Evolutionary conservation across 2,797 vertebrate species (phyloP).

Genomic region (Sylvia borin): DNA sequence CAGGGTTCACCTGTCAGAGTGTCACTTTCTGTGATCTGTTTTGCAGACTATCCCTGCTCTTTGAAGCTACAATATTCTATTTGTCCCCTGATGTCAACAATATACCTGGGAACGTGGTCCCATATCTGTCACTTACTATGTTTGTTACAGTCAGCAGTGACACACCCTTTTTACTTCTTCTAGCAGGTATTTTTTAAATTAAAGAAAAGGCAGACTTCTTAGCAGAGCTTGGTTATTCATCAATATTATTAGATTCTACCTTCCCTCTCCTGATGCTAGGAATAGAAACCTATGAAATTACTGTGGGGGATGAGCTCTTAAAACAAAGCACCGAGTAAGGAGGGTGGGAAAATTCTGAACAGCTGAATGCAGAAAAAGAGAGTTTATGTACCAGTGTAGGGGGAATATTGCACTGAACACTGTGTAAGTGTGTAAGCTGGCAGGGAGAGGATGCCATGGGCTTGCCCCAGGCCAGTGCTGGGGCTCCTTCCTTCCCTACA

Average conservation of each 20-base stretch:
- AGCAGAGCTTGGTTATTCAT: constrained; percentile 50
- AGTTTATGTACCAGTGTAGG: neutral
- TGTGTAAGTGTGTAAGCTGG: neutral
- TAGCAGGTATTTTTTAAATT: constrained; percentile 40
- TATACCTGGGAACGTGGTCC: neutral
- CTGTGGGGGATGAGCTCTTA: constrained; percentile 47
- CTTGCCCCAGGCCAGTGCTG: accelerated
- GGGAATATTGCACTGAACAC: neutral
- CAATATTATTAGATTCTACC: constrained; percentile 52
- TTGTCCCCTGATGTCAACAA: neutral
- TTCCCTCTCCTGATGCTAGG: constrained; percentile 48
- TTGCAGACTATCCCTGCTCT: neutral
- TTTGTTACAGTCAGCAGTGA: neutral
- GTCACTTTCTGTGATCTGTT: neutral
- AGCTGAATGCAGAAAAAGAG: neutral
- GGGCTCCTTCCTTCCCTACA: neutral
- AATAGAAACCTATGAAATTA: constrained; percentile 60
- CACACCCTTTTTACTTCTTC: neutral
- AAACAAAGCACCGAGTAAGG: constrained; percentile 27
- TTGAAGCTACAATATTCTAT: neutral
- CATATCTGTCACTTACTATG: neutral
- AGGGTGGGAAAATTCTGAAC: neutral
- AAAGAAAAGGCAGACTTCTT: constrained; percentile 43
- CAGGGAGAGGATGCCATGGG: neutral
- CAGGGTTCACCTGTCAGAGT: neutral